These are phyloP conservation scores for Drosophila bifasciata DNA, from an alignment of 1,140 invertebrate genomes.

Conservation along the genomic window DNA sequence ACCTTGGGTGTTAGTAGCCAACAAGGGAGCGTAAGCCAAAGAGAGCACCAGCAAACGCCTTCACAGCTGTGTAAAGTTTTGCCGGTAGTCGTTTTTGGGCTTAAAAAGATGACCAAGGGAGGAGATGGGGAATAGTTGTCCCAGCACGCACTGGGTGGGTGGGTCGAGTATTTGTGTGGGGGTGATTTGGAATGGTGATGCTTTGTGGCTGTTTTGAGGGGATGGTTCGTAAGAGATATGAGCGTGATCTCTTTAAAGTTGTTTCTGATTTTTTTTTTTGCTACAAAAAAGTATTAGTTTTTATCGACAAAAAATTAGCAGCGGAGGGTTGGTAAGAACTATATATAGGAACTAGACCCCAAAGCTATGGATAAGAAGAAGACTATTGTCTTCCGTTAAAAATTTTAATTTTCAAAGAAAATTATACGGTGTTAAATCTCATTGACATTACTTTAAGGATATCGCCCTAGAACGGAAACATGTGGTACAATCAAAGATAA, in stretches of 20 bases:
- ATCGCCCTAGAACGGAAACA: too few species aligned
- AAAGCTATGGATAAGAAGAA: too few species aligned
- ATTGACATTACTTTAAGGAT: too few species aligned
- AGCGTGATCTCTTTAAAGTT: constrained; percentile 1
- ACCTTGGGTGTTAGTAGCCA: not conserved
- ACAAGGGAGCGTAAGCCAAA: constrained; percentile 8
- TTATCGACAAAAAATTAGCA: too few species aligned
- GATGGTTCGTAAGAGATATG: constrained; percentile 8
- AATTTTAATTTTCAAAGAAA: too few species aligned
- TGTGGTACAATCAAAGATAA: too few species aligned
- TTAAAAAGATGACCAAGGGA: constrained; percentile 30
- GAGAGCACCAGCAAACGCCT: constrained; percentile 3
- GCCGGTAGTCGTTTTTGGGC: constrained; percentile 55
- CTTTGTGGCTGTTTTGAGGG: not conserved
- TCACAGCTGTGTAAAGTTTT: constrained; percentile 66
- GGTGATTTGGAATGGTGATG: not conserved
- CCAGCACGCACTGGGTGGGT: constrained; percentile 7
- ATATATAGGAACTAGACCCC: too few species aligned
- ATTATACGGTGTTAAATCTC: too few species aligned
- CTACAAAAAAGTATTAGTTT: too few species aligned
- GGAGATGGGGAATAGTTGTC: constrained; percentile 29
- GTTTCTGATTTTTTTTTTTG: not conserved
- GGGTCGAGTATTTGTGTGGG: not conserved
- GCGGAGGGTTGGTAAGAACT: too few species aligned
- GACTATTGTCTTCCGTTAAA: too few species aligned